Conservation (phyloP, 92 coral and sea anemone genomes). For the Phymanthus crucifer region DNA sequence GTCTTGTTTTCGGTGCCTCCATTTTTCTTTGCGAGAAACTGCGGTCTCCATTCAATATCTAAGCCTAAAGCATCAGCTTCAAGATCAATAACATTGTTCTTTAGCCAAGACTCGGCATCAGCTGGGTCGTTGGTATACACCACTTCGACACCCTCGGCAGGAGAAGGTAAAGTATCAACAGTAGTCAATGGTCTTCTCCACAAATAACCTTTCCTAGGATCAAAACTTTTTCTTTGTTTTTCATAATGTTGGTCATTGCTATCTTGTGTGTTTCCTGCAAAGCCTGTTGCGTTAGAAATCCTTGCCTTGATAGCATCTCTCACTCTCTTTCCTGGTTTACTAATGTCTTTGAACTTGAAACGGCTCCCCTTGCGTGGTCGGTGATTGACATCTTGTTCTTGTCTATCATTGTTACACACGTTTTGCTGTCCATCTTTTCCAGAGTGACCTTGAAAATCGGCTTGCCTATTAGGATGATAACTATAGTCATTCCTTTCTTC, state of each 20-base stretch:
- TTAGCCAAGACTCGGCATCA: slow-evolving; percentile 85
- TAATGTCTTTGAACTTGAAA: not conserved
- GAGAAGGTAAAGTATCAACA: slow-evolving; percentile 52
- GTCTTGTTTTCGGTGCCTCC: slow-evolving; percentile 90
- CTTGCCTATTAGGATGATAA: not conserved
- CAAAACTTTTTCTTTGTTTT: not conserved
- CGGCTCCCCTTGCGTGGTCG: not conserved
- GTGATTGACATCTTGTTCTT: not conserved
- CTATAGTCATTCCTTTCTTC: not conserved
- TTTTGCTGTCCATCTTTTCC: not conserved
- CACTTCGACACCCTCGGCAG: slow-evolving; percentile 78
- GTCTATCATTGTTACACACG: not conserved
- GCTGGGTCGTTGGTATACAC: slow-evolving; percentile 75
- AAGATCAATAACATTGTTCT: slow-evolving; percentile 62
- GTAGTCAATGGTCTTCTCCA: slow-evolving; percentile 8
- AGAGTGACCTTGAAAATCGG: not conserved
- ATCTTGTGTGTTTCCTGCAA: not conserved
- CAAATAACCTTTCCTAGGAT: not conserved
- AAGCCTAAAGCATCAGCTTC: slow-evolving; percentile 68
- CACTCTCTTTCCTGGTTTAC: not conserved
- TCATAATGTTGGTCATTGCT: not conserved
- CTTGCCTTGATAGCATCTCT: not conserved
- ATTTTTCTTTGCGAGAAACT: slow-evolving; percentile 66
- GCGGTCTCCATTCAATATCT: slow-evolving; percentile 96
- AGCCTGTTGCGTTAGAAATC: not conserved